A percentile compares a stretch with the other conserved stretches of the same genome.
Conservation (phyloP, 2,888 invertebrate species). For the Neoascia interrupta region DNA sequence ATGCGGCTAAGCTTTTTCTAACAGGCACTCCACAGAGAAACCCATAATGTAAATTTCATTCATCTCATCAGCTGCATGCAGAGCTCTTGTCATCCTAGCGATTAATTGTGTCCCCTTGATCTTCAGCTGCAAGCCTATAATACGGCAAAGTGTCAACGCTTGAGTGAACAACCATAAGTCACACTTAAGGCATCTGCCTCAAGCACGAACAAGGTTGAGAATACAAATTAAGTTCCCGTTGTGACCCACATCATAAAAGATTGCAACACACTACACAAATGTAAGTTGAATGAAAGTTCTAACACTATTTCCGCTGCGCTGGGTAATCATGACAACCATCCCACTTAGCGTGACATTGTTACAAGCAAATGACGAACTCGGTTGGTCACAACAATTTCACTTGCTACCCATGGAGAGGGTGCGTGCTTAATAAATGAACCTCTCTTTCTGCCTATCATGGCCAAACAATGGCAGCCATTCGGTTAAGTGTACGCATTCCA, state of each 20-base stretch:
- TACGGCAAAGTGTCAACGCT: neutral
- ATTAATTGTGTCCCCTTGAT: too few relatives aligned
- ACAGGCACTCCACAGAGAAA: too few relatives aligned
- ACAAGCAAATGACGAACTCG: slow-evolving; percentile 23
- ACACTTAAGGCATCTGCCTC: neutral
- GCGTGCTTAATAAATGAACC: slow-evolving; percentile 56
- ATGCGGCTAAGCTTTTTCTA: too few relatives aligned
- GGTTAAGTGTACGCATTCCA: slow-evolving; percentile 60
- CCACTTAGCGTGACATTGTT: slow-evolving; percentile 65
- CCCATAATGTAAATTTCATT: neutral
- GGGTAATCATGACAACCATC: slow-evolving; percentile 59
- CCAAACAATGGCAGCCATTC: slow-evolving; percentile 27
- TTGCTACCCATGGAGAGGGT: slow-evolving; percentile 28
- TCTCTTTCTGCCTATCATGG: too few relatives aligned
- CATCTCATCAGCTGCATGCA: neutral
- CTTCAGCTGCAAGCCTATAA: too few relatives aligned
- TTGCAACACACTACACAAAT: slow-evolving; percentile 28
- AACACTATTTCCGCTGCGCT: slow-evolving; percentile 62
- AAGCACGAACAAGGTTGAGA: slow-evolving; percentile 12
- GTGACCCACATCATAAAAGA: slow-evolving; percentile 27
- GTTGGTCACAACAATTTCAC: slow-evolving; percentile 54
- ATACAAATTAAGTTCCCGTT: slow-evolving; percentile 40
- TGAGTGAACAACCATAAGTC: neutral
- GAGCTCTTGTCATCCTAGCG: neutral
- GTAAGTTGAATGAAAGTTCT: slow-evolving; percentile 61